Conservation (phyloP, 2,888 invertebrate genomes). For the Branchellion lobata region DNA sequence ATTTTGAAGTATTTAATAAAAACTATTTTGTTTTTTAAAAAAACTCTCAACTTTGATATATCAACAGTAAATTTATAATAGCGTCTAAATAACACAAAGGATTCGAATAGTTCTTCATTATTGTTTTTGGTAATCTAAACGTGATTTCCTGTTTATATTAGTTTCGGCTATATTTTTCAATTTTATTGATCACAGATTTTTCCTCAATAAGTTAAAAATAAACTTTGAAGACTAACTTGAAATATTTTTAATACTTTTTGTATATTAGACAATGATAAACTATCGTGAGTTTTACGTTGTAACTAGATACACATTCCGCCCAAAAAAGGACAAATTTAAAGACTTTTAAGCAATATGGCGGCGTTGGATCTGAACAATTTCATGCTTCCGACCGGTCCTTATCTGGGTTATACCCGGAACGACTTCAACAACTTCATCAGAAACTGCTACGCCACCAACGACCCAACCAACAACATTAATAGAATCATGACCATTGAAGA, state of each 20-base stretch:
- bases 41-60: background rate
- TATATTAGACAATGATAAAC: background rate
- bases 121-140: background rate
- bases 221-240: background rate
- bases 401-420: constrained; percentile 9
- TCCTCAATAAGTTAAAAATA: background rate
- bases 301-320: background rate
- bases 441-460: constrained; percentile 11
- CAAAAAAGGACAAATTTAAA: background rate
- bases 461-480: constrained; percentile 2
- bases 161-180: background rate
- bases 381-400: constrained; percentile 6
- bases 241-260: background rate
- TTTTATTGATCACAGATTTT: background rate
- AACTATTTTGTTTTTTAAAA: background rate
- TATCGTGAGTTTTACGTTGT: background rate
- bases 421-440: constrained; percentile 16
- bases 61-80: background rate
- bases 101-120: background rate
- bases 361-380: constrained; percentile 6
- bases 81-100: background rate
- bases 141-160: constrained; percentile 21
- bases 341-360: background rate
- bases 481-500: constrained; percentile 10
- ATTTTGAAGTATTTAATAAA: too few species aligned